phyloP scores from a whole-genome alignment of 2,797 vertebrate species.

The Hapalemur alaotrensis region DNA sequence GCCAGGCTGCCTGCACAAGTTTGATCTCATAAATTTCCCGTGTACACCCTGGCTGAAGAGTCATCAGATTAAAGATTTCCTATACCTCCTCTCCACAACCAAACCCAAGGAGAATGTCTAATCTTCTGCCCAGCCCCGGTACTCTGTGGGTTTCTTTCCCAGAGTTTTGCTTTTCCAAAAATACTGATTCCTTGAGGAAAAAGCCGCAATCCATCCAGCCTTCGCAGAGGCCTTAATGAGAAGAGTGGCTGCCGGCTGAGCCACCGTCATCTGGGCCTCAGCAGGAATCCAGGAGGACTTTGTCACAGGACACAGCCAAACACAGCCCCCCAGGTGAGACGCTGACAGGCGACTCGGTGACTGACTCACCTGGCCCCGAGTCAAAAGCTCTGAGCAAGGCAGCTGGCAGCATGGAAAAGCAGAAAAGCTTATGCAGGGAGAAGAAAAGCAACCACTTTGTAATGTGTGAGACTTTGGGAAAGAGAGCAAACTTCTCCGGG shows the following conservation, averaged over 20 bases:
- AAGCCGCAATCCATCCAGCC: background rate
- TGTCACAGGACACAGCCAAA: background rate
- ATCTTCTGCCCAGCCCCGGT: background rate
- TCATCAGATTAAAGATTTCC: conserved; percentile 10
- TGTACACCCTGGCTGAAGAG: background rate
- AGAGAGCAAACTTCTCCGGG: background rate
- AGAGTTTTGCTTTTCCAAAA: background rate
- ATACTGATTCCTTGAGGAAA: background rate
- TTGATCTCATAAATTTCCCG: conserved; percentile 43
- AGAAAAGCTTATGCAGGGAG: background rate
- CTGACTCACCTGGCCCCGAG: background rate
- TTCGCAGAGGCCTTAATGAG: background rate
- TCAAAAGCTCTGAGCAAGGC: background rate
- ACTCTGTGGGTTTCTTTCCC: background rate
- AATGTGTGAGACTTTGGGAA: background rate
- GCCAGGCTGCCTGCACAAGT: rapidly evolving
- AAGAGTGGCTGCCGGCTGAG: background rate
- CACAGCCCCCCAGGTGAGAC: background rate
- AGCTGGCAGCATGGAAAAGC: background rate
- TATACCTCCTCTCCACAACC: background rate
- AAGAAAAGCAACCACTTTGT: background rate
- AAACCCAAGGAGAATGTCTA: conserved; percentile 48
- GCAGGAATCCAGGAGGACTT: background rate
- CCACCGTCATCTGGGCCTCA: background rate
- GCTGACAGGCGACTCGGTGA: background rate